A percentile compares a stretch with the other conserved stretches of the same genome.
Conservation (phyloP, 2,888 invertebrate genomes). For the Sycophila texana region DNA sequence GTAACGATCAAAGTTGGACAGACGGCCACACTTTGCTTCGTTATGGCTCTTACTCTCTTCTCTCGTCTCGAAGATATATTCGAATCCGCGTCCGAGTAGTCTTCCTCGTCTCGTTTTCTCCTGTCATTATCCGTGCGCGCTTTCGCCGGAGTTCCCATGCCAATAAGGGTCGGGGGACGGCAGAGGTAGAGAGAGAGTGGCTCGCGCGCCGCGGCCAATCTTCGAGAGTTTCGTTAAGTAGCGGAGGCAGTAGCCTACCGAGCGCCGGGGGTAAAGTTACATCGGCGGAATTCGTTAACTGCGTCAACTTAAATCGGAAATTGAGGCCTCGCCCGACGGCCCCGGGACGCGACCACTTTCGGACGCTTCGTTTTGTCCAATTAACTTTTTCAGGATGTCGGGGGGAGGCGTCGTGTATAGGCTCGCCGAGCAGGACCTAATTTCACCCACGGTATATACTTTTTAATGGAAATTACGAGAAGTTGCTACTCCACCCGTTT, state of each 20-base stretch:
- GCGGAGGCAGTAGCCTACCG: slow-evolving; percentile 16
- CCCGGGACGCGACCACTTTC: slow-evolving; percentile 9
- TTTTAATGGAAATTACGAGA: slow-evolving; percentile 13
- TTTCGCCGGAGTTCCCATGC: slow-evolving; percentile 42
- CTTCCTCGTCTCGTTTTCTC: slow-evolving; percentile 33
- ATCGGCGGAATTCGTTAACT: slow-evolving; percentile 47
- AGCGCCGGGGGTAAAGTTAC: slow-evolving; percentile 31
- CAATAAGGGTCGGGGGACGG: slow-evolving; percentile 27
- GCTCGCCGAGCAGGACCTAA: neutral
- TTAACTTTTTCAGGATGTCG: slow-evolving; percentile 35
- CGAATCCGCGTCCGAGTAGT: slow-evolving; percentile 7
- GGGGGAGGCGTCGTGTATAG: neutral
- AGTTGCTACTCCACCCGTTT: too few species aligned
- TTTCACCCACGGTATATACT: neutral
- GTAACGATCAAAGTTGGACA: slow-evolving; percentile 51
- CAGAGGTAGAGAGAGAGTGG: neutral
- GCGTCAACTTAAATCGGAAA: slow-evolving; percentile 51
- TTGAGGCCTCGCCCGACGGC: slow-evolving; percentile 37
- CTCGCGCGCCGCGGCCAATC: slow-evolving; percentile 37
- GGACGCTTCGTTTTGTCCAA: slow-evolving; percentile 30
- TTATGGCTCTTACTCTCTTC: slow-evolving; percentile 33
- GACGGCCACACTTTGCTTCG: slow-evolving; percentile 49
- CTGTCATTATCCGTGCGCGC: slow-evolving; percentile 45
- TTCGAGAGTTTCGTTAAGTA: slow-evolving; percentile 50
- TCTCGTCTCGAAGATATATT: slow-evolving; percentile 3